A percentile compares a stretch with the other conserved stretches of the same genome.
Evolutionary conservation across 2,888 invertebrate species (phyloP).

Genomic region (Scaptomyza parva): DNA sequence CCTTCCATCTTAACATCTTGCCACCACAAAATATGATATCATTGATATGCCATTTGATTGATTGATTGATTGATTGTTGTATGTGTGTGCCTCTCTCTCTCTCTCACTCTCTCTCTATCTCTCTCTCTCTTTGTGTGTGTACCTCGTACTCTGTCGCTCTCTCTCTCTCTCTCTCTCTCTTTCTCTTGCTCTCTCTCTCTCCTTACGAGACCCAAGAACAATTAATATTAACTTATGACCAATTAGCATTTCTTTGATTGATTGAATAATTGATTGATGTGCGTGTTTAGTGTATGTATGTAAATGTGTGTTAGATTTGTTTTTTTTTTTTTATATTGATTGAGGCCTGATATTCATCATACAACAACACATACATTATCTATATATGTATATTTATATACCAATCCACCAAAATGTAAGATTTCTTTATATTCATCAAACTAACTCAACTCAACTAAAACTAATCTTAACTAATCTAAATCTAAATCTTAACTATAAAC

Average conservation of each 20-base stretch:
- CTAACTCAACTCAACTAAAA: slow-evolving; percentile 35
- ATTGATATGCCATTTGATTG: slow-evolving; percentile 59
- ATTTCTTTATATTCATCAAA: slow-evolving; percentile 37
- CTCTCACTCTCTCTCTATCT: slow-evolving; percentile 23
- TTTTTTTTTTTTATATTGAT: slow-evolving; percentile 1
- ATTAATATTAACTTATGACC: slow-evolving; percentile 19
- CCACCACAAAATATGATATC: slow-evolving; percentile 22
- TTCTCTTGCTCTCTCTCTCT: slow-evolving; percentile 30
- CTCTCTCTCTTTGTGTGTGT: too few species aligned
- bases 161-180: slow-evolving; percentile 20
- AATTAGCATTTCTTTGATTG: slow-evolving; percentile 32
- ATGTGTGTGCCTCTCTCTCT: slow-evolving; percentile 34
- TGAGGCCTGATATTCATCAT: slow-evolving; percentile 37
- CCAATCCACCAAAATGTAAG: slow-evolving; percentile 38
- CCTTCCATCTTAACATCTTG: too few species aligned
- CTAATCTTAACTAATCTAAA: slow-evolving; percentile 21
- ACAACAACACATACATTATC: slow-evolving; percentile 18
- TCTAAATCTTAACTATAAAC: slow-evolving; percentile 3
- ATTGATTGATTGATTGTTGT: slow-evolving; percentile 57
- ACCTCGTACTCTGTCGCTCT: slow-evolving; percentile 24
- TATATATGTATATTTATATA: neutral
- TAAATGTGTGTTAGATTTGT: slow-evolving; percentile 34
- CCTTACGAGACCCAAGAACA: slow-evolving; percentile 15
- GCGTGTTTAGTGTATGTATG: slow-evolving; percentile 48
- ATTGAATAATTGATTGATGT: slow-evolving; percentile 57